A percentile compares a stretch with the other conserved stretches of the same genome.
These are phyloP conservation scores for Tortricodes alternella DNA, from an alignment of 2,888 invertebrate genomes.

Conservation along the genomic window DNA sequence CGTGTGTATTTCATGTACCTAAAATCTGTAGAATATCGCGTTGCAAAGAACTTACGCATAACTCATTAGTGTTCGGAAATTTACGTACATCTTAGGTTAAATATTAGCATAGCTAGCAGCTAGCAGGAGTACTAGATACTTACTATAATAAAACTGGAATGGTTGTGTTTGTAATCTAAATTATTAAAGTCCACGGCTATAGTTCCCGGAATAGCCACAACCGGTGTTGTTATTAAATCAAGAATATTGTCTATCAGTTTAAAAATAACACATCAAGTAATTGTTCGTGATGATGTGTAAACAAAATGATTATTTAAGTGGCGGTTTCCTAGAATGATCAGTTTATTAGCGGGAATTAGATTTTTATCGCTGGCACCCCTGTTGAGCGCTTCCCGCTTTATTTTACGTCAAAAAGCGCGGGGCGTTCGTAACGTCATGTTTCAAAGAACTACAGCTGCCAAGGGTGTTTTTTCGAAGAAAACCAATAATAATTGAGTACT, in stretches of 20 bases:
- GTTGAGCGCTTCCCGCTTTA: slow-evolving; percentile 32
- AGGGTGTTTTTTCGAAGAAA: slow-evolving; percentile 50
- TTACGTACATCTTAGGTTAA: background rate
- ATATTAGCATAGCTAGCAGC: background rate
- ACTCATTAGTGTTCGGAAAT: slow-evolving; percentile 11
- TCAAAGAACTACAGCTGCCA: slow-evolving; percentile 59
- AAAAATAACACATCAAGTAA: background rate
- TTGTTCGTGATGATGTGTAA: too few relatives aligned
- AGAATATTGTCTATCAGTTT: too few relatives aligned
- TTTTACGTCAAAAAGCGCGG: slow-evolving; percentile 36
- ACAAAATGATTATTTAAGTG: background rate
- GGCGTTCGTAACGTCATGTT: slow-evolving; percentile 41
- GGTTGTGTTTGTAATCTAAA: too few relatives aligned
- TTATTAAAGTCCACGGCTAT: too few relatives aligned
- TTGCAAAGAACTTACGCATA: slow-evolving; percentile 22
- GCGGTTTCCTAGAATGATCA: slow-evolving; percentile 28
- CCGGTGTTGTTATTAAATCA: too few relatives aligned
- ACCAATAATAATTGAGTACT: slow-evolving; percentile 36
- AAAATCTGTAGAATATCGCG: slow-evolving; percentile 23
- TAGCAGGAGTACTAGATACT: too few relatives aligned
- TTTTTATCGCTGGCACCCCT: slow-evolving; percentile 29
- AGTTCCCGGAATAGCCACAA: too few relatives aligned
- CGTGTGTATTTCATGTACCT: slow-evolving; percentile 17
- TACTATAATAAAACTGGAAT: too few relatives aligned
- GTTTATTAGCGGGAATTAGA: slow-evolving; percentile 26